Evolutionary conservation across 2,113 vertebrate genomes (phyloP), one percentile per base, ranked within the genome.

Genomic region (Cariama cristata): DNA sequence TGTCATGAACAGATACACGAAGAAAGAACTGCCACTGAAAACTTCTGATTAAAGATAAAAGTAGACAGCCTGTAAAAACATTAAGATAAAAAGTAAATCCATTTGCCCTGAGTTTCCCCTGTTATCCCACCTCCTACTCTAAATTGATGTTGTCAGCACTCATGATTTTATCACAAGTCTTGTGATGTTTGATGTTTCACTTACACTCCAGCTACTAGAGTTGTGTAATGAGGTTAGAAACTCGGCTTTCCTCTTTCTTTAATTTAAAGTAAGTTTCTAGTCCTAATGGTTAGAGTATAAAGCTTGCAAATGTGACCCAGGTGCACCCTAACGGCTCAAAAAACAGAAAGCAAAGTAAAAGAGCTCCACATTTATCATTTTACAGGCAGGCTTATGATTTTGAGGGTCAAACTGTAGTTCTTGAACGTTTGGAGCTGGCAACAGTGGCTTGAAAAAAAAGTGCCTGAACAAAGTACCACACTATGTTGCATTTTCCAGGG

Each of bases 181-280:
- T 94, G 92, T 97, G 97, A 97, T 95, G 90, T 97, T 96, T 97
- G 96, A 96, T 97, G 95, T 96, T 96, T 96, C 81, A 93, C 95
- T 94, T 92, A 86, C 63, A 90, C 85, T 97, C 71, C 92, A 95
- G 92, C 95, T 96, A 92, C 93, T 93, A 62, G 85, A 95, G 88
- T 88, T 93, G 88, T 93, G 88, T 97, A 97, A 97, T 93, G 88
- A 95, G 92, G 96, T 95, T 93, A 94, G 93, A 97, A 97, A 92
- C 85, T 92, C 88, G 80, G 93, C 85, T 97, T 95, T 94, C 77
- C 87, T 92, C 76, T 89, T 97, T 79, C 93, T 96, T 97, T 93
- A 95, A 92, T 79, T 93, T 93, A 80, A 97, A 93, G 91, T 86
- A 82, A 73, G 90, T 86, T 93, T 90, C 85, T 94, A 83, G 81